phyloP scores from a whole-genome alignment of 2,797 vertebrate species.

The Gorsachius magnificus region DNA sequence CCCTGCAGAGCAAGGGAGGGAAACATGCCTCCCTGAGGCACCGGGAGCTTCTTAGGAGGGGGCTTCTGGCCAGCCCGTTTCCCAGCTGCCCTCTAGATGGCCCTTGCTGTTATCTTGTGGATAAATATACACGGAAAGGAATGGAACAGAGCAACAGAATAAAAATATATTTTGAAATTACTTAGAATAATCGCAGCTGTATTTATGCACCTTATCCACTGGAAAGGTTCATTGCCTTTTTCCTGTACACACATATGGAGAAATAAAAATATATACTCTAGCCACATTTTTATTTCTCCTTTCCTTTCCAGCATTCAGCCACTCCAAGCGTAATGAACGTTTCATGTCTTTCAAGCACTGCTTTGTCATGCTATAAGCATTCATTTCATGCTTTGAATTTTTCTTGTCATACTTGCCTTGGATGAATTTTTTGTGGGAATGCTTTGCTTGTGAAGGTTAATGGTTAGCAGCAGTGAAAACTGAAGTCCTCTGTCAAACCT shows the following conservation, averaged over 20 bases:
- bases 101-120: conserved; percentile 25
- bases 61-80: not conserved
- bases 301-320: conserved; percentile 1
- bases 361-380: conserved; percentile 23
- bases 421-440: conserved; percentile 31
- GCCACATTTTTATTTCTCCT: not conserved
- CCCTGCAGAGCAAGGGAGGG: not conserved
- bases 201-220: not conserved
- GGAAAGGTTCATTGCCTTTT: not conserved
- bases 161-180: not conserved
- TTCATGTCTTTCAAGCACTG: conserved; percentile 42
- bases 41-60: not conserved
- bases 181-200: not conserved
- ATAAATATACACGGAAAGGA: not conserved
- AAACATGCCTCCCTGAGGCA: accelerated
- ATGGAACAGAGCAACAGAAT: not conserved
- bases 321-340: not conserved
- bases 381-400: conserved; percentile 51
- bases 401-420: conserved; percentile 11
- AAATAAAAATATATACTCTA: conserved; percentile 9
- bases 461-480: not conserved
- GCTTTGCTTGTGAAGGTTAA: conserved; percentile 29
- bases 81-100: conserved; percentile 26
- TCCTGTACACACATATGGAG: not conserved
- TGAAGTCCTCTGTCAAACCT: not conserved